Conservation (phyloP, 1,140 invertebrate species). For the Drosophila sproati region DNA sequence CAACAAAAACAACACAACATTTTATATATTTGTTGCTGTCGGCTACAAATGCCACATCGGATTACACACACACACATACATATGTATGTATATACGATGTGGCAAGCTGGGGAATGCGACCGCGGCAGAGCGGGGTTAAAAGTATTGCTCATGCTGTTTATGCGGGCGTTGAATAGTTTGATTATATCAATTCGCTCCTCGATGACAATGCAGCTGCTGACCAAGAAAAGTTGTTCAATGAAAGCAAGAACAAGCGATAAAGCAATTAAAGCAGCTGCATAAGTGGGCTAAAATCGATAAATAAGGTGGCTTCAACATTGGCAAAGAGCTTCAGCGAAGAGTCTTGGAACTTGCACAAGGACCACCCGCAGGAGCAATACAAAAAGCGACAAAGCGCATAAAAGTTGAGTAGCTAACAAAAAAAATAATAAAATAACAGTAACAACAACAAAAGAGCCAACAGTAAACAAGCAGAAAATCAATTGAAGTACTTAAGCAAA, state of each 20-base stretch:
- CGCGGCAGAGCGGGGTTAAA: neutral
- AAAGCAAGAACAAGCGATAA: slow-evolving; percentile 1
- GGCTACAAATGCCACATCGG: slow-evolving; percentile 10
- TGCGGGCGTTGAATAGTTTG: slow-evolving; percentile 13
- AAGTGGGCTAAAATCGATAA: slow-evolving; percentile 65
- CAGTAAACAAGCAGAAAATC: slow-evolving; percentile 76
- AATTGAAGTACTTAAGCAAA: slow-evolving; percentile 81
- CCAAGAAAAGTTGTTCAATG: slow-evolving; percentile 5
- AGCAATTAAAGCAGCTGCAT: slow-evolving; percentile 31
- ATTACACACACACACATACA: neutral
- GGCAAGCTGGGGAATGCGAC: slow-evolving; percentile 1
- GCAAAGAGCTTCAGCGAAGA: slow-evolving; percentile 19
- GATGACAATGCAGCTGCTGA: slow-evolving; percentile 19
- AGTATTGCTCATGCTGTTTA: slow-evolving; percentile 12
- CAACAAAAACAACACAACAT: slow-evolving; percentile 24
- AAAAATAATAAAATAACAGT: neutral
- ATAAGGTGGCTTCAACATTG: slow-evolving; percentile 46
- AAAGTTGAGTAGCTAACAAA: slow-evolving; percentile 52
- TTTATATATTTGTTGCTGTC: neutral
- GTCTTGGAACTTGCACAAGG: slow-evolving; percentile 14
- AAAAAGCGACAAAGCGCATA: slow-evolving; percentile 79
- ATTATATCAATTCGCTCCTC: slow-evolving; percentile 7
- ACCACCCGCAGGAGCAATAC: slow-evolving; percentile 52
- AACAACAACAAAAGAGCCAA: slow-evolving; percentile 38
- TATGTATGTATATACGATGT: neutral